Evolutionary conservation across 2,113 vertebrate genomes (phyloP).

Genomic region (Lampris incognitus): DNA sequence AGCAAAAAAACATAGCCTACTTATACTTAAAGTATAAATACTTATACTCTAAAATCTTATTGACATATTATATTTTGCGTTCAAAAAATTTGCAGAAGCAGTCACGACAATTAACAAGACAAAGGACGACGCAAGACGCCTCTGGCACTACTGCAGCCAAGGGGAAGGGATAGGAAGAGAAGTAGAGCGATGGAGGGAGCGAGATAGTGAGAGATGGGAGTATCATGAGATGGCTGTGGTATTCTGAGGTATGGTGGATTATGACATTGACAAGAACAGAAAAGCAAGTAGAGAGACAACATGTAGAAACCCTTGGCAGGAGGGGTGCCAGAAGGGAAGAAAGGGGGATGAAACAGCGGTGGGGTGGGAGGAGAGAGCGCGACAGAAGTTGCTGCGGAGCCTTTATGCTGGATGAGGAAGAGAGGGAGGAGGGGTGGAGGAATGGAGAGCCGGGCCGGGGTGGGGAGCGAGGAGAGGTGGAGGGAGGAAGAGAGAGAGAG

Average conservation of each 20-base stretch:
- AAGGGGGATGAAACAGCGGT: neutral
- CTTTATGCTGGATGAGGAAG: constrained; percentile 21
- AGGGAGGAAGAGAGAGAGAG: constrained; percentile 1
- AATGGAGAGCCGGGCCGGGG: constrained; percentile 5
- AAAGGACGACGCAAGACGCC: no score
- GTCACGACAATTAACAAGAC: no score
- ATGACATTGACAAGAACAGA: neutral
- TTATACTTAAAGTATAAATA: no score
- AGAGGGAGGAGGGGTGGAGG: constrained; percentile 19
- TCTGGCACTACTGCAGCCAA: neutral
- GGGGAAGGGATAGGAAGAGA: constrained; percentile 9
- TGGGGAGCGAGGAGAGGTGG: constrained; percentile 1
- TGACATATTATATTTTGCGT: no score
- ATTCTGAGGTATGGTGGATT: neutral
- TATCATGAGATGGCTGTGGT: neutral
- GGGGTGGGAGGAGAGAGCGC: neutral
- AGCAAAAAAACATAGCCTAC: no score
- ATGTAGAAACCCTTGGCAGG: no score
- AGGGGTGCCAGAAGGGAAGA: neutral
- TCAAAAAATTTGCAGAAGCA: no score
- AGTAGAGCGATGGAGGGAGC: neutral
- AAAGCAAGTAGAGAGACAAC: neutral
- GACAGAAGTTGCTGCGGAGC: constrained; percentile 2
- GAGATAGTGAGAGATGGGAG: neutral
- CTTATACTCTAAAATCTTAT: no score